Percentiles rank a stretch among this genome's conserved stretches.
Evolutionary conservation across 2,113 vertebrate species (phyloP).

Genomic region (Hippoglossus stenolepis): DNA sequence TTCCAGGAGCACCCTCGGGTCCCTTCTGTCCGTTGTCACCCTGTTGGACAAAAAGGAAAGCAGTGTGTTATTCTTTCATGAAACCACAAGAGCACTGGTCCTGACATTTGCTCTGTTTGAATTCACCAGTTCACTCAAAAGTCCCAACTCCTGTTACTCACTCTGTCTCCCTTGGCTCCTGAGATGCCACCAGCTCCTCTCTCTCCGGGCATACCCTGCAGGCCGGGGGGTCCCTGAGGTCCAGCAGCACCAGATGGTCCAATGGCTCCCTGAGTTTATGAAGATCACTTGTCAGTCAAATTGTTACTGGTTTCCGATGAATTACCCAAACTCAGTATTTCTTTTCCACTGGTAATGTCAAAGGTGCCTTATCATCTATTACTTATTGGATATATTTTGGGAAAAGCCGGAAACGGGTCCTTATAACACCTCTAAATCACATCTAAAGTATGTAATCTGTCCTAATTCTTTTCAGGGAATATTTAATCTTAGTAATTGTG

Average conservation of each 20-base stretch:
- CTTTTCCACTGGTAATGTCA: too few relatives aligned
- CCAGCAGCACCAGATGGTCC: conserved; percentile 88
- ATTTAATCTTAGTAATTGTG: too few relatives aligned
- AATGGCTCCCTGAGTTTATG: conserved; percentile 85
- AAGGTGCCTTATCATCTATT: too few relatives aligned
- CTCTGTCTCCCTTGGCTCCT: conserved; percentile 95
- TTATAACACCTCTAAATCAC: too few relatives aligned
- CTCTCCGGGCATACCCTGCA: conserved; percentile 98
- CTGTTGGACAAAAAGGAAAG: conserved; percentile 71
- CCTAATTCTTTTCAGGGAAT: too few relatives aligned
- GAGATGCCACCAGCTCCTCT: conserved; percentile 91
- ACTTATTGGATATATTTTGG: background rate
- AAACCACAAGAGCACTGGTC: background rate
- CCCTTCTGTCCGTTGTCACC: conserved; percentile 95
- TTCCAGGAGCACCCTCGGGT: conserved; percentile 93
- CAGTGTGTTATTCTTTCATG: background rate
- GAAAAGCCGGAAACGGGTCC: background rate
- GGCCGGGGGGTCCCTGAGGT: conserved; percentile 91
- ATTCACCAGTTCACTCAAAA: background rate
- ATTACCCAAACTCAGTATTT: too few relatives aligned
- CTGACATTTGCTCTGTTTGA: background rate
- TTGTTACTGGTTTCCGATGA: background rate
- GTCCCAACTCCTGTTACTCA: conserved; percentile 74
- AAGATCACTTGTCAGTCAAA: background rate
- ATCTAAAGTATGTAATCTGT: too few relatives aligned